Evolutionary conservation across 2,888 invertebrate genomes (phyloP).

Genomic region (Eubasilissa splendida): DNA sequence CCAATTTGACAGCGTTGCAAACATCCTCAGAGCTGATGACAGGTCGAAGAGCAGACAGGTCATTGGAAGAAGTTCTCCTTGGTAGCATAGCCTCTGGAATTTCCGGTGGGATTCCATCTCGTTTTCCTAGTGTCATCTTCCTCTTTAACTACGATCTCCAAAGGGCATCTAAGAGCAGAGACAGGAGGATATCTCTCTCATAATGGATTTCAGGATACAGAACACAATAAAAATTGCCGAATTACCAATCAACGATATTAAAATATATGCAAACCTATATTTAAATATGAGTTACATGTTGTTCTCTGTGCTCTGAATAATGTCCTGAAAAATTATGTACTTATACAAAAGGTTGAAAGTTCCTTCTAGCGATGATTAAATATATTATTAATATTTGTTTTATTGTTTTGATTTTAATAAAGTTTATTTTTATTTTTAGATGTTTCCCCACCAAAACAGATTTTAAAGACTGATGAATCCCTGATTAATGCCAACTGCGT

Average conservation of each 20-base stretch:
- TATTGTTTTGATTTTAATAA: neutral
- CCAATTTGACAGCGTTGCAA: constrained; percentile 59
- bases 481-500: constrained; percentile 83
- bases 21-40: constrained; percentile 59
- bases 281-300: too few species aligned
- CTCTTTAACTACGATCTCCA: too few species aligned
- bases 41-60: constrained; percentile 60
- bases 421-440: constrained; percentile 71
- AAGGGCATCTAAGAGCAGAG: too few species aligned
- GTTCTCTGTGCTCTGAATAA: too few species aligned
- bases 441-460: constrained; percentile 86
- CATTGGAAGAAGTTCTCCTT: constrained; percentile 58
- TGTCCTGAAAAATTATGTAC: neutral
- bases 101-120: constrained; percentile 30
- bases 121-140: too few species aligned
- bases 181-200: too few species aligned
- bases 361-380: too few species aligned
- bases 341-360: neutral
- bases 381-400: neutral
- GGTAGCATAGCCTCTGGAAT: constrained; percentile 58
- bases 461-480: constrained; percentile 75
- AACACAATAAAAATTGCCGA: too few species aligned
- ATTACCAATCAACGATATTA: too few species aligned
- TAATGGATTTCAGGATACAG: too few species aligned
- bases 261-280: too few species aligned